Evolutionary conservation across 2,797 vertebrate genomes (phyloP).

Genomic region (Hemitrygon akajei): DNA sequence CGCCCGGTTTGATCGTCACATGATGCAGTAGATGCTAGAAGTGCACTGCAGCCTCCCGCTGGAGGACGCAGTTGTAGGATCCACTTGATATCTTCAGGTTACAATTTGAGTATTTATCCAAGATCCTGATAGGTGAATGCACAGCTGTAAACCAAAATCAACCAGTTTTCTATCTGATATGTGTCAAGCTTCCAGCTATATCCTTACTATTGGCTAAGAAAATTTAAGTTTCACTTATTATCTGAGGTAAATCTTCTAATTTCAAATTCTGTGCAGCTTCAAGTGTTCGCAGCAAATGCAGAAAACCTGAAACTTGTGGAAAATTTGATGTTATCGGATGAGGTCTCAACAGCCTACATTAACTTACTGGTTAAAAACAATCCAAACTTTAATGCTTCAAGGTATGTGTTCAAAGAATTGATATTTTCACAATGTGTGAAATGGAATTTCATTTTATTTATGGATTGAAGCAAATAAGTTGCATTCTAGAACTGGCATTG

Average conservation of each 20-base stretch:
- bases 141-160: too few relatives aligned
- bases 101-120: background rate
- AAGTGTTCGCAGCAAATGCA: background rate
- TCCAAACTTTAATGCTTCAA: slow-evolving; percentile 27
- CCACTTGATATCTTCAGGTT: background rate
- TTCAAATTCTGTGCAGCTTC: background rate
- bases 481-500: background rate
- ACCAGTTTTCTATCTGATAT: too few relatives aligned
- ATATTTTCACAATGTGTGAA: background rate
- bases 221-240: background rate
- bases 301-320: slow-evolving; percentile 3
- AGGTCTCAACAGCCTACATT: background rate
- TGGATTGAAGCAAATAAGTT: background rate
- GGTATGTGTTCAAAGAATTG: background rate
- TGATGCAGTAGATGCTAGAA: background rate
- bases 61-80: too few relatives aligned
- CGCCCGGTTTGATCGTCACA: background rate
- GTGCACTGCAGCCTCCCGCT: too few relatives aligned
- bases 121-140: too few relatives aligned
- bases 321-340: background rate
- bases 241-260: background rate
- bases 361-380: background rate
- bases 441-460: background rate
- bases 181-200: too few relatives aligned
- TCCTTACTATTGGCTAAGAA: background rate